Evolutionary conservation across 2,888 invertebrate genomes (phyloP), one percentile per base, ranked within the genome.

Genomic region (Lasioglossum zephyrum): DNA sequence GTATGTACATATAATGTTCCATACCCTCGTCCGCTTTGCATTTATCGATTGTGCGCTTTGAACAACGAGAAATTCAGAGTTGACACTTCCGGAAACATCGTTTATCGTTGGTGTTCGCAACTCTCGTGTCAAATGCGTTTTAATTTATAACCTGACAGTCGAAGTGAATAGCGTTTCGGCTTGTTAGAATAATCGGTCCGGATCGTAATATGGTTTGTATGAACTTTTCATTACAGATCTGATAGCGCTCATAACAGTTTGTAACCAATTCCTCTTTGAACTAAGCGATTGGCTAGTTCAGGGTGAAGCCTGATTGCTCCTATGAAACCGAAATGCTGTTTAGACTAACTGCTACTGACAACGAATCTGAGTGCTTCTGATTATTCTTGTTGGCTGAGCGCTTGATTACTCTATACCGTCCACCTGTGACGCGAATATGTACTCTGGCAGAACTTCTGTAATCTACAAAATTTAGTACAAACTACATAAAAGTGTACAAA

Each of bases 341-440:
- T 41, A 41, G 44, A 72, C 49, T 66, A 72, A 72, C 49, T 47
- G 47, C 66, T 66, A 77, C 26, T 47, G 66, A 74, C 73, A 49
- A 49, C 39, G 69, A 80, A 75, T 69, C 63, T 31, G 69, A 26
- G 13, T 41, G 75, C 60, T 44, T 31, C 75, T 22, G 53, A 69
- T 69, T 39, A 2, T 63, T 66, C 60, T 66, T 22, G 57, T 78
- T 75, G 18, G n/a, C 53, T 79, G 76, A n/a, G 6, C 41, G 70
- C 41, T 70, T 70, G 41, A 70, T 70, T 41, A 41, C 70, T n/a
- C 41, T 70, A 13, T 13, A 11, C 39, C 13, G 41, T 70, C n/a
- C 41, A 70, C 22, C 41, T 39, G n/a, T n/a, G 11, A 22, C 39
- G 11, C n/a, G 13, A n/a, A 26, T n/a, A n/a, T 13, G 11, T 53